Evolutionary conservation across 2,888 invertebrate species (phyloP).

Genomic region (Nomada flava): DNA sequence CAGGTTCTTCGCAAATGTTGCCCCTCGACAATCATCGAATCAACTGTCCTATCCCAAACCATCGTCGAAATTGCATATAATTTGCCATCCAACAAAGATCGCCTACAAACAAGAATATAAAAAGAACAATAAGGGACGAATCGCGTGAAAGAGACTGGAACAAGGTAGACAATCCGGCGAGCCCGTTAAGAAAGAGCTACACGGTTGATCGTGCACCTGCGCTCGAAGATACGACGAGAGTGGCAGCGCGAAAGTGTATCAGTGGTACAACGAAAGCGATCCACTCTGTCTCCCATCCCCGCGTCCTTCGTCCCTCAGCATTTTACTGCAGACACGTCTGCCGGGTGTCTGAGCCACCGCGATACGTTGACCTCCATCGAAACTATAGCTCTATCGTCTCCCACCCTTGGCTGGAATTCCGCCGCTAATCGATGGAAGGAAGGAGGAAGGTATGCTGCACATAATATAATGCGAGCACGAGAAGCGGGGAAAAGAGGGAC

Average conservation of each 20-base stretch:
- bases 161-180: background rate
- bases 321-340: conserved; percentile 76
- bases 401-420: conserved; percentile 69
- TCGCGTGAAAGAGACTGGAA: too few species aligned
- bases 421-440: conserved; percentile 76
- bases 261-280: conserved; percentile 68
- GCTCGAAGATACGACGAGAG: conserved; percentile 27
- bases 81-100: too few species aligned
- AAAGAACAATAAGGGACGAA: too few species aligned
- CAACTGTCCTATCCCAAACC: too few species aligned
- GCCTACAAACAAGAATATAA: too few species aligned
- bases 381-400: conserved; percentile 73
- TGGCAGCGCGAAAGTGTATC: conserved; percentile 64
- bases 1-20: too few species aligned
- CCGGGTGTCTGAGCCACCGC: conserved; percentile 75
- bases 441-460: conserved; percentile 62
- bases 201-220: conserved; percentile 29
- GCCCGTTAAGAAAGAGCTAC: background rate
- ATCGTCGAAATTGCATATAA: too few species aligned
- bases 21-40: too few species aligned
- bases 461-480: conserved; percentile 78
- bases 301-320: conserved; percentile 62
- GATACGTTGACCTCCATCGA: conserved; percentile 79
- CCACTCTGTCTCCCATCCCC: conserved; percentile 51
- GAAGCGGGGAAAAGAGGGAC: conserved; percentile 63